phyloP scores from a whole-genome alignment of 2,888 invertebrate species.

The Nomada ferruginata region DNA sequence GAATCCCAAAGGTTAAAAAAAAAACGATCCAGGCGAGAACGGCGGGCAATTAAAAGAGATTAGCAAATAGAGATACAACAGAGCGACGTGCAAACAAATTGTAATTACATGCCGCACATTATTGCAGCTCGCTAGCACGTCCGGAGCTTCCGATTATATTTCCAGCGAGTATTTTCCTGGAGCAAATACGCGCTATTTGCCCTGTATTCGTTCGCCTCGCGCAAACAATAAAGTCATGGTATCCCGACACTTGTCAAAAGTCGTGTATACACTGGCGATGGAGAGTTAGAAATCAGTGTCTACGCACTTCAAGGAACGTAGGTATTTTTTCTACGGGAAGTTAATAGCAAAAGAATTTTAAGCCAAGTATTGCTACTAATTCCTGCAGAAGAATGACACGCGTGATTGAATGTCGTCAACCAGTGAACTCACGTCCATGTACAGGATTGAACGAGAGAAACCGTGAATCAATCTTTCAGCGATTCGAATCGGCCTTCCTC shows the following conservation, averaged over 20 bases:
- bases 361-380: too few species aligned
- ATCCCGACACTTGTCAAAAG: not conserved
- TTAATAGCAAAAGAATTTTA: too few species aligned
- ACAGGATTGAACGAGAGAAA: not conserved
- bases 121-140: slow-evolving; percentile 12
- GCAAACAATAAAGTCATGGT: slow-evolving; percentile 25
- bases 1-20: not conserved
- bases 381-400: too few species aligned
- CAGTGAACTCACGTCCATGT: too few species aligned
- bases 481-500: slow-evolving; percentile 2
- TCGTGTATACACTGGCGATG: not conserved
- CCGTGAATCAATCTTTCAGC: slow-evolving; percentile 54
- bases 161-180: slow-evolving; percentile 31
- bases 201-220: slow-evolving; percentile 24
- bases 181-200: slow-evolving; percentile 37
- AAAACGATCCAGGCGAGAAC: slow-evolving; percentile 14
- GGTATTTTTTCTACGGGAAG: too few species aligned
- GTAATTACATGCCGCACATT: slow-evolving; percentile 39
- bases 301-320: too few species aligned
- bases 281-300: too few species aligned
- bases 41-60: slow-evolving; percentile 37
- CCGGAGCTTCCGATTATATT: slow-evolving; percentile 30
- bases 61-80: slow-evolving; percentile 39
- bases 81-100: slow-evolving; percentile 20
- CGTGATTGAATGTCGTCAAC: too few species aligned